Evolutionary conservation across 2,888 invertebrate genomes (phyloP), one percentile per base, ranked within the genome.

Genomic region (Coleophora deauratella): DNA sequence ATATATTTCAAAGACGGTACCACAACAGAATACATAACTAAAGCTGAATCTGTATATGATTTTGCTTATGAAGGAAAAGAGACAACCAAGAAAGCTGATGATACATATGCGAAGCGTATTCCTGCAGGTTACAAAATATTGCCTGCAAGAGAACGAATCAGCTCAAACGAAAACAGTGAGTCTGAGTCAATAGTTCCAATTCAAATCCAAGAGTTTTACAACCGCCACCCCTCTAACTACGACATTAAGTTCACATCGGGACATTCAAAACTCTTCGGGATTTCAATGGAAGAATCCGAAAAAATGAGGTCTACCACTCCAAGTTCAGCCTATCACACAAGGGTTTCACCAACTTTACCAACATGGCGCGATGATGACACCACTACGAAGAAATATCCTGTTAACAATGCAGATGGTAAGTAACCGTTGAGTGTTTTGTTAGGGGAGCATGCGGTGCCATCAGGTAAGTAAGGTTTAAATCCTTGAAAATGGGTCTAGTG

Each of bases 271-370:
- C 76, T 88, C 45, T 89, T 90, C 51, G 89, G 89, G 41, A 79
- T 89, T 45, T 88, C 89, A 40, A 87, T 89, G 36, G 89, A 89
- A 57, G 89, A 89, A 45, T 88, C 89, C 42, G 87, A 84, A 48
- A 82, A 84, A 41, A 81, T 80, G 66, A 71, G 68, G 47, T 71
- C 86, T 10, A 87, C 87, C 0, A 87, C 87, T 8, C 87, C 81
- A 55, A 81, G 77, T 43, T 79, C 85, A 12, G 41, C 77, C 2
- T 86, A 86, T 50, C 80, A 82, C 46, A 86, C 88, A 1, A 75
- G 86, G 52, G 90, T 90, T 1, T 90, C 90, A 9, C 90, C 90
- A n/a, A 90, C 90, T 3, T 72, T 90, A 12, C 90, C 90, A 0
- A 74, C 82, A 0, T 87, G 88, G 58, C 74, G 78, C 27, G 79